Conservation (phyloP, 1,140 invertebrate genomes). For the Saccostrea cuccullata region DNA sequence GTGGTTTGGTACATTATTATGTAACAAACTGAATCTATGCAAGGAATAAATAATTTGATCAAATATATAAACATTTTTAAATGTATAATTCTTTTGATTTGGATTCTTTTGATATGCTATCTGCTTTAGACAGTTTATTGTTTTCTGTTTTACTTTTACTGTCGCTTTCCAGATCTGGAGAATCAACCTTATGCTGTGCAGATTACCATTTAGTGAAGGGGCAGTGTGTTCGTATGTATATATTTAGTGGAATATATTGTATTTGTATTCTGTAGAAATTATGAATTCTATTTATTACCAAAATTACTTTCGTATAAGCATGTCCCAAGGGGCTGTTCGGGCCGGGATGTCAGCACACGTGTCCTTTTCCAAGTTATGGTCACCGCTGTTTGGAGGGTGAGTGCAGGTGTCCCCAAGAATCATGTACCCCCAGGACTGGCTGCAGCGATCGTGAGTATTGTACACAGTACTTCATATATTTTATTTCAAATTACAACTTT, state of each 20-base stretch:
- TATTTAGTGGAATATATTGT: not conserved
- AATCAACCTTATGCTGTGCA: not conserved
- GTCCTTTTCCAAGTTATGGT: slow-evolving; percentile 2
- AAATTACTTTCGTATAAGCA: not conserved
- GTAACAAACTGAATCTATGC: too few species aligned
- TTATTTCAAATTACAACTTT: too few species aligned
- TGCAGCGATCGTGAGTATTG: not conserved
- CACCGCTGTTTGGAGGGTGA: not conserved
- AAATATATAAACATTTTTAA: too few species aligned
- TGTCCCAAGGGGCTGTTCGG: not conserved
- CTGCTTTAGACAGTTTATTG: too few species aligned
- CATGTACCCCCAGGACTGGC: not conserved
- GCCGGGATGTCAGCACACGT: not conserved
- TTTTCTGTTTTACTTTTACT: too few species aligned
- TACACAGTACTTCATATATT: not conserved
- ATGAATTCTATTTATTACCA: not conserved
- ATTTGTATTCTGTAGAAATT: not conserved
- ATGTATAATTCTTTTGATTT: too few species aligned
- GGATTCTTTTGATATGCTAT: too few species aligned
- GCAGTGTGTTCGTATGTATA: not conserved
- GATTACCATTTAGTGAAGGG: not conserved
- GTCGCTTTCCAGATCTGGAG: not conserved
- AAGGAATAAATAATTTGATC: too few species aligned
- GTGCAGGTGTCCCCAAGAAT: not conserved
- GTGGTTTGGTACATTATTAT: too few species aligned